Evolutionary conservation across 1,140 invertebrate species (phyloP).

Genomic region (Oncopodura yosiiana): DNA sequence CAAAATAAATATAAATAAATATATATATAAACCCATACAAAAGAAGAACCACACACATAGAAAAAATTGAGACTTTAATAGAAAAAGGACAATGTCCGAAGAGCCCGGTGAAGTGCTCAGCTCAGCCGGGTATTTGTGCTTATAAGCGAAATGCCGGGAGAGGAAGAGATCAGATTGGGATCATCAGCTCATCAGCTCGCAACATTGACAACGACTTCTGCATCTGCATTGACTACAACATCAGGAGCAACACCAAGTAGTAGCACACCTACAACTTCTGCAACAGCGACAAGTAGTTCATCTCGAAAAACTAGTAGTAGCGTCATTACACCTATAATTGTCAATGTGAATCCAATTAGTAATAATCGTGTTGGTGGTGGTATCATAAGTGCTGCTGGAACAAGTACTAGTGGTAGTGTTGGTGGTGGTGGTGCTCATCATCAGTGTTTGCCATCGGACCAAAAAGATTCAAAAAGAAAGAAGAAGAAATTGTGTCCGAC

Average conservation of each 20-base stretch:
- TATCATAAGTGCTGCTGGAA: background rate
- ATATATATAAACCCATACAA: too few species aligned
- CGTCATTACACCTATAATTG: background rate
- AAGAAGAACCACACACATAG: too few species aligned
- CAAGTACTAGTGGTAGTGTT: background rate
- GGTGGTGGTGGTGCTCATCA: background rate
- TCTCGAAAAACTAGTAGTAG: background rate
- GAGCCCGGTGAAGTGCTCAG: conserved; percentile 30
- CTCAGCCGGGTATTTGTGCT: conserved; percentile 28
- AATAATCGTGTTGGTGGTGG: background rate
- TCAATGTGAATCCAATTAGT: too few species aligned
- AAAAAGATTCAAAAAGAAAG: background rate
- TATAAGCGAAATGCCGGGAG: conserved; percentile 36
- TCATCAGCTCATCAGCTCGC: conserved; percentile 34
- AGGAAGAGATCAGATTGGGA: conserved; percentile 34
- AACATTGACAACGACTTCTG: conserved; percentile 10
- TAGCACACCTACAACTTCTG: conserved; percentile 8
- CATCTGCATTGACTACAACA: conserved; percentile 1
- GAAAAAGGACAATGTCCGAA: conserved; percentile 26
- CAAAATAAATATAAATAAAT: too few species aligned
- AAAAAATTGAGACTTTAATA: too few species aligned
- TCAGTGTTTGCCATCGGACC: background rate
- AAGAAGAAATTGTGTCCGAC: background rate
- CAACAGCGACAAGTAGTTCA: background rate
- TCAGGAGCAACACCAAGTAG: conserved; percentile 9